Conservation (phyloP, 1,140 invertebrate species). For the Sesamia nonagrioides region DNA sequence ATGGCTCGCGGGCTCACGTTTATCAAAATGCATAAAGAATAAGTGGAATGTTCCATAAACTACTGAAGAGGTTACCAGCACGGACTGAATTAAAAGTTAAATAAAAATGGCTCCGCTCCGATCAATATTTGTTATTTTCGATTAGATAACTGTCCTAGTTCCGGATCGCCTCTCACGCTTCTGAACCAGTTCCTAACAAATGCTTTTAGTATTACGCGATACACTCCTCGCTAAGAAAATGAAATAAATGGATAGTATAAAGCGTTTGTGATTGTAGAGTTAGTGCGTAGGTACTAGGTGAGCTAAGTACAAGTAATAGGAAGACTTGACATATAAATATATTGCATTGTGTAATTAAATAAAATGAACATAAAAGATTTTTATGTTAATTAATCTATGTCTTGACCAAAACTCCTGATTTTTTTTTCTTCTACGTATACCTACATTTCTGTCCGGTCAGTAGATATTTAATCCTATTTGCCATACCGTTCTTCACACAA, state of each 20-base stretch:
- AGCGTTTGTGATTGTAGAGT: conserved; percentile 7
- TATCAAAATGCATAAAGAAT: conserved; percentile 3
- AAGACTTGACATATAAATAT: not conserved
- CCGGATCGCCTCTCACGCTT: conserved; percentile 30
- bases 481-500: too few relatives aligned
- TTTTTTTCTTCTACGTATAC: too few relatives aligned
- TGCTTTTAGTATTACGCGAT: conserved; percentile 31
- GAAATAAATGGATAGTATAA: conserved; percentile 6
- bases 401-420: too few relatives aligned
- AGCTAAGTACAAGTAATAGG: not conserved
- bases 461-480: too few relatives aligned
- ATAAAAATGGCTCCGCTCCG: not conserved
- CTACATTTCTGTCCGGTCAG: too few relatives aligned
- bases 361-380: too few relatives aligned
- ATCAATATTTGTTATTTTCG: conserved; percentile 47
- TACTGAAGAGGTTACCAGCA: not conserved
- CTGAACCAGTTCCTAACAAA: conserved; percentile 23
- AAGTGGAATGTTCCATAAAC: conserved; percentile 3
- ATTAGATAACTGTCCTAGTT: conserved; percentile 49
- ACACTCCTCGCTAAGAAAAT: conserved; percentile 8
- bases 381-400: not conserved
- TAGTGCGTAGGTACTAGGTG: not conserved
- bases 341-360: not conserved
- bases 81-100: not conserved
- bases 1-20: not conserved